Conservation (phyloP, 1,140 invertebrate genomes). For the Drosophila orena region DNA sequence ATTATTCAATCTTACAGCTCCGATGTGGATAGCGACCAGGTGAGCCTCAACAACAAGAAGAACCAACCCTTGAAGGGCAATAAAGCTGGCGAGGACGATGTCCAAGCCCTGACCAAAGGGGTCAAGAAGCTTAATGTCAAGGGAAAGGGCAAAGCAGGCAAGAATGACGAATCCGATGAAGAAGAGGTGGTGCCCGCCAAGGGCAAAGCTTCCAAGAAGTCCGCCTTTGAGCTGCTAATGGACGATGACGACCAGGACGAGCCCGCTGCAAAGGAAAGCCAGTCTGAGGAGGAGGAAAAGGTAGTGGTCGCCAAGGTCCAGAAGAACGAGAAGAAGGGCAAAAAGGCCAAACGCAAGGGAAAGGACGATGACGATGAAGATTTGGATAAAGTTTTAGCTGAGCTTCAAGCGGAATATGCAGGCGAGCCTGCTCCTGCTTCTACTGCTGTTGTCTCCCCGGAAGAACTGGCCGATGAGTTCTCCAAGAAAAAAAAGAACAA, state of each 20-base stretch:
- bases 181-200: constrained; percentile 62
- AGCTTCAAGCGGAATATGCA: constrained; percentile 91
- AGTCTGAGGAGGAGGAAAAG: constrained; percentile 84
- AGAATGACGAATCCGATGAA: constrained; percentile 78
- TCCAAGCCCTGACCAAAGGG: constrained; percentile 53
- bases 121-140: constrained; percentile 78
- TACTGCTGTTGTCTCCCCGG: constrained; percentile 55
- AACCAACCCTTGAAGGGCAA: constrained; percentile 66
- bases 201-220: constrained; percentile 86
- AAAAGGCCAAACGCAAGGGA: constrained; percentile 90
- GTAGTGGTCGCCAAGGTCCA: constrained; percentile 85
- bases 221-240: constrained; percentile 88
- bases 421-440: constrained; percentile 85
- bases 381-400: constrained; percentile 93
- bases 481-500: constrained; percentile 85
- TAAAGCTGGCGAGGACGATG: constrained; percentile 51
- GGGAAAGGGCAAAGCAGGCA: constrained; percentile 66
- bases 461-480: constrained; percentile 85
- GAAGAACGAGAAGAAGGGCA: constrained; percentile 88
- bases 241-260: constrained; percentile 86
- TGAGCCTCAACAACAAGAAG: constrained; percentile 78
- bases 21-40: constrained; percentile 66
- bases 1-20: constrained; percentile 39
- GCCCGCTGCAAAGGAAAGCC: constrained; percentile 43
- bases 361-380: constrained; percentile 91